phyloP scores from a whole-genome alignment of 2,113 vertebrate species.

The Malaclemys terrapin region DNA sequence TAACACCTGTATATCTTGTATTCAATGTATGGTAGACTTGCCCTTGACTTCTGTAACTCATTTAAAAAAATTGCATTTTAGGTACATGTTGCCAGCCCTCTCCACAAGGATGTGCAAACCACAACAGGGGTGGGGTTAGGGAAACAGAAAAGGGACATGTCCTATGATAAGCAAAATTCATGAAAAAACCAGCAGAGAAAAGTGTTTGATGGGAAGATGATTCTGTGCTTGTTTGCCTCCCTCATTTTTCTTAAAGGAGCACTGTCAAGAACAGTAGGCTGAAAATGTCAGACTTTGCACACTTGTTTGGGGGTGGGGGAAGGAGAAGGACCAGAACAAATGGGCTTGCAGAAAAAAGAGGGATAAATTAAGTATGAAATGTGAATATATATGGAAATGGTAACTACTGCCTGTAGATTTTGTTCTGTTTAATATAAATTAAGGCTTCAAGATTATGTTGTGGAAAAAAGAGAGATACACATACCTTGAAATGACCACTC shows the following conservation, averaged over 20 bases:
- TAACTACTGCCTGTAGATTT: conserved; percentile 1
- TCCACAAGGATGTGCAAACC: not conserved
- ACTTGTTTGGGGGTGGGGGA: not conserved
- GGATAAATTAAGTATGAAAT: not conserved
- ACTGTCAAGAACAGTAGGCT: not conserved
- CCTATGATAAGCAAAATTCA: not conserved
- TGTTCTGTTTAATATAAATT: conserved; percentile 5
- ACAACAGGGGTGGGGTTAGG: fast-evolving
- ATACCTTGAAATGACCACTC: not conserved
- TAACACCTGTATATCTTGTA: not conserved
- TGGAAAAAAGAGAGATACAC: not conserved
- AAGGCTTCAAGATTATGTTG: not conserved
- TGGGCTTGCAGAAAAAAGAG: not conserved
- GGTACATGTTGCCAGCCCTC: fast-evolving
- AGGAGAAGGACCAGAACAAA: not conserved
- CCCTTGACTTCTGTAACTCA: not conserved
- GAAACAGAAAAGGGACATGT: not conserved
- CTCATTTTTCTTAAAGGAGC: not conserved
- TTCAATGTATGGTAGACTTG: not conserved
- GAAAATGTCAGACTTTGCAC: not conserved
- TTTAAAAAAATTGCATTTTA: not conserved
- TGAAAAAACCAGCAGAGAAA: not conserved
- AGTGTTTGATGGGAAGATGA: not conserved
- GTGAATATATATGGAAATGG: not conserved
- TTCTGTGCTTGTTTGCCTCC: not conserved